Percentiles rank a stretch among this genome's conserved stretches.
phyloP scores from a whole-genome alignment of 2,113 vertebrate species.

The Micromys minutus region DNA sequence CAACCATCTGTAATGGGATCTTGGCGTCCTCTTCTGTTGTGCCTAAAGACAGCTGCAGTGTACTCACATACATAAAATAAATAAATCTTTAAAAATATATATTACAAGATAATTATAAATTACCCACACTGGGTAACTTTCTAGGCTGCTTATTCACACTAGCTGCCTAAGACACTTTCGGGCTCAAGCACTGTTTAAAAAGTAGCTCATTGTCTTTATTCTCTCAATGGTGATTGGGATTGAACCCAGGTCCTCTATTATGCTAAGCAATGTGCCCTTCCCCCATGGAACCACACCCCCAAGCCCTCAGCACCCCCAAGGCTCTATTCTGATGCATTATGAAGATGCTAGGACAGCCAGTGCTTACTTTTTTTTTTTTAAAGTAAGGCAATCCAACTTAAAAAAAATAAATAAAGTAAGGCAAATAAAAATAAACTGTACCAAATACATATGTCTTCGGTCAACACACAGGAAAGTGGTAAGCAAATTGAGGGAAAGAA shows the following conservation, averaged over 20 bases:
- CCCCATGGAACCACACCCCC: too few species aligned
- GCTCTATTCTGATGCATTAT: slow-evolving; percentile 56
- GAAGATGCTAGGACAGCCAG: background rate
- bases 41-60: too few species aligned
- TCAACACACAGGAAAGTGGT: background rate
- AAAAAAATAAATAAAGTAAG: too few species aligned
- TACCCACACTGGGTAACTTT: background rate
- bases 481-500: slow-evolving; percentile 43
- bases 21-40: too few species aligned
- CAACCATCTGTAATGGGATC: too few species aligned
- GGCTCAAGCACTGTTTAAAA: background rate
- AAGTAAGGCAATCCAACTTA: slow-evolving; percentile 10
- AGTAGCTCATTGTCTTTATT: background rate
- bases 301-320: background rate
- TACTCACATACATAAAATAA: too few species aligned
- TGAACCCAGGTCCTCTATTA: background rate
- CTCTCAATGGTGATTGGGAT: background rate
- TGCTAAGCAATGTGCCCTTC: background rate
- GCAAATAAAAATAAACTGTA: slow-evolving; percentile 24
- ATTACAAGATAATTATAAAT: slow-evolving; percentile 1
- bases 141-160: background rate
- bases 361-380: background rate
- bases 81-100: too few species aligned
- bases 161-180: background rate
- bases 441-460: background rate